A percentile compares a stretch with the other conserved stretches of the same genome.
phyloP scores from a whole-genome alignment of 1,140 invertebrate species.

The Drosophila punjabiensis region DNA sequence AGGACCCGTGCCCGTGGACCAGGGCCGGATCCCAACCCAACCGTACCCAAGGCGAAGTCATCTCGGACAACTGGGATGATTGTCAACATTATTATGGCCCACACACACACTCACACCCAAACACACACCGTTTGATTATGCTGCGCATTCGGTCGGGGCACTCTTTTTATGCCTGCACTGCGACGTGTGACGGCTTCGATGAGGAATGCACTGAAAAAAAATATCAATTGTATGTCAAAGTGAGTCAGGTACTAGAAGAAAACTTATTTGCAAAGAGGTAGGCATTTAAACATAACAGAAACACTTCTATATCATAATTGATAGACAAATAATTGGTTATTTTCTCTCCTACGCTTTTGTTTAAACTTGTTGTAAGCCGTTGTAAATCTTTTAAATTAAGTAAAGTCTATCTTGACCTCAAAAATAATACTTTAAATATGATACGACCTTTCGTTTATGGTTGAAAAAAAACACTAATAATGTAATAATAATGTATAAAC shows the following conservation, averaged over 20 bases:
- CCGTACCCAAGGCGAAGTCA: slow-evolving; percentile 18
- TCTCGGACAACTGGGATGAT: slow-evolving; percentile 61
- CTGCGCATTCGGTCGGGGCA: slow-evolving; percentile 65
- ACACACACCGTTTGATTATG: slow-evolving; percentile 67
- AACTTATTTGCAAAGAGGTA: neutral
- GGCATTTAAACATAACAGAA: too few species aligned
- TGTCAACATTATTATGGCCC: slow-evolving; percentile 75
- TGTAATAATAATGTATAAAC: too few species aligned
- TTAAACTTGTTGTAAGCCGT: too few species aligned
- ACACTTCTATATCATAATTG: too few species aligned
- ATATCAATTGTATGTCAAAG: neutral
- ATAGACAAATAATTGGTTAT: too few species aligned
- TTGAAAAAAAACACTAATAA: too few species aligned
- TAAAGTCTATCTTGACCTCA: too few species aligned
- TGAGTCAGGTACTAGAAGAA: neutral
- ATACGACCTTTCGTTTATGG: too few species aligned
- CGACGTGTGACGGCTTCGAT: slow-evolving; percentile 79
- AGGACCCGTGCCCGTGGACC: slow-evolving; percentile 11
- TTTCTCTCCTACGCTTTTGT: too few species aligned
- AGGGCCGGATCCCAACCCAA: slow-evolving; percentile 9
- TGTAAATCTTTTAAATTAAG: too few species aligned
- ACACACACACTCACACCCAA: slow-evolving; percentile 39
- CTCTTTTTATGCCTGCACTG: slow-evolving; percentile 81
- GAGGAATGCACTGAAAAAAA: slow-evolving; percentile 37
- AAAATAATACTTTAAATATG: too few species aligned